phyloP scores from a whole-genome alignment of 2,113 vertebrate species.

The Urocitellus parryii region DNA sequence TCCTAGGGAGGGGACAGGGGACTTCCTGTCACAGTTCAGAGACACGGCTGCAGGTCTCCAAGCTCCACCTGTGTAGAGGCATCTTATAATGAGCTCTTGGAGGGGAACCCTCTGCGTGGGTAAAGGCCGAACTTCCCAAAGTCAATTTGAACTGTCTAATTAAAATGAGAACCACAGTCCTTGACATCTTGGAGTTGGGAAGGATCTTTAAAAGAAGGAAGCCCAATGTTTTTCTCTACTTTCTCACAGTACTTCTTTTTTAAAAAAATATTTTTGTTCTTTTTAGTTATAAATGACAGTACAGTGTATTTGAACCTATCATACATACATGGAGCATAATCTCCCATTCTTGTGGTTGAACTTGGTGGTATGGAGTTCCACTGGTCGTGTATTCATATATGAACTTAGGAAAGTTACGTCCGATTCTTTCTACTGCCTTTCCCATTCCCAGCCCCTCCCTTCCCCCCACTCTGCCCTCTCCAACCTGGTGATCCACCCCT shows the following conservation, averaged over 20 bases:
- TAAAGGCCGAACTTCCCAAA: neutral
- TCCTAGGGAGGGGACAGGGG: neutral
- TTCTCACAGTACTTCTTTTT: neutral
- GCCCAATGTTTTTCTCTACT: neutral
- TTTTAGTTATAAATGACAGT: too few species aligned
- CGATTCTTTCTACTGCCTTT: too few species aligned
- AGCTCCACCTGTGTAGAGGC: neutral
- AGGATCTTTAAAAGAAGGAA: neutral
- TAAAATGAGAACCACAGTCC: slow-evolving; percentile 4
- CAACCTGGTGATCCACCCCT: too few species aligned
- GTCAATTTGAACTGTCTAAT: neutral
- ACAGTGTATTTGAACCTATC: too few species aligned
- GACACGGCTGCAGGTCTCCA: neutral
- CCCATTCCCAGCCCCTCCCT: too few species aligned
- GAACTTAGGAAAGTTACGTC: too few species aligned
- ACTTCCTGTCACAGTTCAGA: neutral
- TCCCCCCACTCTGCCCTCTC: too few species aligned
- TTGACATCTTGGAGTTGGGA: neutral
- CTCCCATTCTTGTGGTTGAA: too few species aligned
- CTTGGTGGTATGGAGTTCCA: too few species aligned
- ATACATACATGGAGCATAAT: too few species aligned
- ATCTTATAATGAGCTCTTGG: neutral
- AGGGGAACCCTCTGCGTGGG: neutral
- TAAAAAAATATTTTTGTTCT: too few species aligned
- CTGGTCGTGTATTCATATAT: too few species aligned